These are phyloP conservation scores for Pelusios castaneus DNA, from an alignment of 2,113 vertebrate species.

Conservation along the genomic window DNA sequence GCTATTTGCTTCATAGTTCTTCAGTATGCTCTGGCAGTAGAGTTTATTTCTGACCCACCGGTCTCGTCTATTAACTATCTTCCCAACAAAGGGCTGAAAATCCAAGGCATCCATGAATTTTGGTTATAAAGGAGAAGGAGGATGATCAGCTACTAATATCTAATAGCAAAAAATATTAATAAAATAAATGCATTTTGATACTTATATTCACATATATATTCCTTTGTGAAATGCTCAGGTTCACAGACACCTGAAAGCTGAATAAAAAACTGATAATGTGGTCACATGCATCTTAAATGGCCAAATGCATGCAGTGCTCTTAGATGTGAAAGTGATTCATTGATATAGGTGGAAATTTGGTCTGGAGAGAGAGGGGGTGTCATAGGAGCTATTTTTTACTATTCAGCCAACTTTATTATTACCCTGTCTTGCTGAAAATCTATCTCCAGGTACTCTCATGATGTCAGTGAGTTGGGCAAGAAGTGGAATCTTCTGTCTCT, in stretches of 20 bases:
- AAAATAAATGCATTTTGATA: neutral
- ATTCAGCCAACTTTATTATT: neutral
- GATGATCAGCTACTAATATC: neutral
- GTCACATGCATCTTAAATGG: neutral
- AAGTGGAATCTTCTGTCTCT: neutral
- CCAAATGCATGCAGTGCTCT: neutral
- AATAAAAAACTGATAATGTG: neutral
- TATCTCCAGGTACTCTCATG: neutral
- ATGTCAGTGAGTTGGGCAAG: neutral
- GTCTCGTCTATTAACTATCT: neutral
- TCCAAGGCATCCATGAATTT: neutral
- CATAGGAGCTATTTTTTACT: neutral
- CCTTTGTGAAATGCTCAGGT: neutral
- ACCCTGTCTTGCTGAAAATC: neutral
- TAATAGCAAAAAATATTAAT: neutral
- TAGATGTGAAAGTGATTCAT: neutral
- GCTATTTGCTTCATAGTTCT: neutral
- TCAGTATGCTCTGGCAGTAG: neutral
- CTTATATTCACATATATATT: neutral
- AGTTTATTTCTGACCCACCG: neutral
- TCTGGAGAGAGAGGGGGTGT: neutral
- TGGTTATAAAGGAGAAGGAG: neutral
- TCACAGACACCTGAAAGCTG: neutral
- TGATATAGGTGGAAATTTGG: neutral
- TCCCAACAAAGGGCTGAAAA: neutral